phyloP scores from a whole-genome alignment of 2,888 invertebrate genomes.

The Drosophila hawaiiensis region DNA sequence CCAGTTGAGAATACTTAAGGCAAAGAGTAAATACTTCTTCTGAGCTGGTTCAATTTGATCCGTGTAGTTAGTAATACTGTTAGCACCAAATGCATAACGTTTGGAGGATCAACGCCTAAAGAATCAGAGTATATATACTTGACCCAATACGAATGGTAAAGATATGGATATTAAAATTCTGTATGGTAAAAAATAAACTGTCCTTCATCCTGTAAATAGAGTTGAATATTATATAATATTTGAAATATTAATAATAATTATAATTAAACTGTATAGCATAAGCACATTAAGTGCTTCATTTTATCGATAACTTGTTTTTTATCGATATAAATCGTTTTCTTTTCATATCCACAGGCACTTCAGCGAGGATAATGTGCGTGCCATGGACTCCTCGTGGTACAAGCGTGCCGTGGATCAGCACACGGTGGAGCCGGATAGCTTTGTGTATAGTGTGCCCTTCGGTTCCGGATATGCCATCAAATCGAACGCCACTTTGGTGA shows the following conservation, averaged over 20 bases:
- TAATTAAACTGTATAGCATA: not conserved
- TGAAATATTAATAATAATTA: no score
- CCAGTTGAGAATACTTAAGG: not conserved
- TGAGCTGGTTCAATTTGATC: not conserved
- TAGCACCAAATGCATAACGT: not conserved
- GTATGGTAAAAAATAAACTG: no score
- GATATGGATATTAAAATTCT: no score
- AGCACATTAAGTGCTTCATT: not conserved
- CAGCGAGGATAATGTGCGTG: constrained; percentile 91
- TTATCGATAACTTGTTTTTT: not conserved
- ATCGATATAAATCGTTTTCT: not conserved
- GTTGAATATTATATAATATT: no score
- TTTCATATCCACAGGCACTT: constrained; percentile 88
- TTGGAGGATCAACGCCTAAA: not conserved
- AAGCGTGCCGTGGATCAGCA: constrained; percentile 96
- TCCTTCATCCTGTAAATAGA: not conserved
- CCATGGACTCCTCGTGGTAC: constrained; percentile 96
- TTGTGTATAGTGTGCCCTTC: constrained; percentile 91
- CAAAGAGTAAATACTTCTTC: not conserved
- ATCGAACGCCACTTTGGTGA: constrained; percentile 89
- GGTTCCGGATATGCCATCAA: constrained; percentile 85
- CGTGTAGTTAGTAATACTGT: not conserved
- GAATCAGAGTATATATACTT: no score
- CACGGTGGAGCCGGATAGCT: constrained; percentile 93
- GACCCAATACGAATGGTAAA: no score